Evolutionary conservation across 2,797 vertebrate species (phyloP).

Genomic region (Florisuga fusca): DNA sequence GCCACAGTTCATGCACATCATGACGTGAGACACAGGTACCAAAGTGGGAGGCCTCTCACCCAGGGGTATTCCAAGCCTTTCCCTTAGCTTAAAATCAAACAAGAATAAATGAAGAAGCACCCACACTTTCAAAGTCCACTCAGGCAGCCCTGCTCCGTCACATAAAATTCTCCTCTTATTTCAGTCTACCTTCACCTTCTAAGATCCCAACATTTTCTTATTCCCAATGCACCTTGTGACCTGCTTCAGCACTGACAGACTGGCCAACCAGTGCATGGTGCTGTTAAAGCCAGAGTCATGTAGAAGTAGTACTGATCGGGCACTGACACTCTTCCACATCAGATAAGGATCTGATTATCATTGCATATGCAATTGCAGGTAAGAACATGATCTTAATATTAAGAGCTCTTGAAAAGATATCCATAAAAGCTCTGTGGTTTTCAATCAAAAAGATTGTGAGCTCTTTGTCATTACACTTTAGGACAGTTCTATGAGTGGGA

Average conservation of each 20-base stretch:
- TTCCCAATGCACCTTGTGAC: neutral
- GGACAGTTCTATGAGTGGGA: neutral
- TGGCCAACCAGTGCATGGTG: neutral
- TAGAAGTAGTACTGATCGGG: neutral
- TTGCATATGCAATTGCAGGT: neutral
- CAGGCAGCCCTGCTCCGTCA: neutral
- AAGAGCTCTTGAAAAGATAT: neutral
- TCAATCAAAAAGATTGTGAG: neutral
- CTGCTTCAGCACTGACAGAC: neutral
- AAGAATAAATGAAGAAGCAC: neutral
- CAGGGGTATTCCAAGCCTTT: constrained; percentile 84
- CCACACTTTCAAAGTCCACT: neutral
- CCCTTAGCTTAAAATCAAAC: constrained; percentile 82
- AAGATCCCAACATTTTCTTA: neutral
- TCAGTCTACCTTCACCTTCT: neutral
- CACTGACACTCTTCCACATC: neutral
- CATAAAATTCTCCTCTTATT: neutral
- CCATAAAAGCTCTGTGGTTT: neutral
- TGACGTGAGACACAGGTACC: constrained; percentile 90
- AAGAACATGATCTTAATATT: neutral
- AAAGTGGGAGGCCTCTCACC: constrained; percentile 93
- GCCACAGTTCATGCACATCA: constrained; percentile 98
- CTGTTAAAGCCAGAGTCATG: neutral
- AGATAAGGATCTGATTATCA: neutral
- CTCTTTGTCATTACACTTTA: neutral